phyloP scores from a whole-genome alignment of 2,113 vertebrate species.

The Melanostigma gelatinosum region DNA sequence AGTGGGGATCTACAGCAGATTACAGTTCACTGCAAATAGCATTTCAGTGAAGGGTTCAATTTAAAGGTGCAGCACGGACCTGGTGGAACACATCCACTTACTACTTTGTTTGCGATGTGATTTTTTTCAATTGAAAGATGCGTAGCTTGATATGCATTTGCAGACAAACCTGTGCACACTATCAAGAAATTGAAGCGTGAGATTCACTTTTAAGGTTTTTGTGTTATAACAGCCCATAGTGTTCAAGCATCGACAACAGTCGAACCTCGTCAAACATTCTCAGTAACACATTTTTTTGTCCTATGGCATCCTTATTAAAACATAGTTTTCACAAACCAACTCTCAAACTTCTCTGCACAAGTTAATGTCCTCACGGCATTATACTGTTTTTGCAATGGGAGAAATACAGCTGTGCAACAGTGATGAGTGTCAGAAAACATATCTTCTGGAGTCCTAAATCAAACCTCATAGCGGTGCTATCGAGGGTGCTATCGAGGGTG shows the following conservation, averaged over 20 bases:
- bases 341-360: neutral
- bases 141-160: neutral
- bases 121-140: neutral
- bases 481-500: neutral
- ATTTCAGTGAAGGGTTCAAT: slow-evolving; percentile 14
- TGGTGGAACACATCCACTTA: neutral
- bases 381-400: neutral
- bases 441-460: neutral
- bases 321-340: neutral
- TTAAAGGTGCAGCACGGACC: neutral
- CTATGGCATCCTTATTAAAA: neutral
- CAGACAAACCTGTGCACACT: neutral
- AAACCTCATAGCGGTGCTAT: neutral
- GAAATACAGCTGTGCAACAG: neutral
- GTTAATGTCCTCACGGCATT: no score
- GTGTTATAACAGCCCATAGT: neutral
- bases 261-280: no score
- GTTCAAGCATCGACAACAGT: neutral
- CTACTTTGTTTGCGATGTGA: neutral
- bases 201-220: neutral
- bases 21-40: slow-evolving; percentile 34
- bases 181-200: neutral
- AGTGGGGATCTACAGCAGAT: slow-evolving; percentile 27
- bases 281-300: neutral
- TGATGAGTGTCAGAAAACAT: neutral